Base-by-base conservation (phyloP, 2,797 vertebrate species). In the Craterocephalus amniculus region DNA sequence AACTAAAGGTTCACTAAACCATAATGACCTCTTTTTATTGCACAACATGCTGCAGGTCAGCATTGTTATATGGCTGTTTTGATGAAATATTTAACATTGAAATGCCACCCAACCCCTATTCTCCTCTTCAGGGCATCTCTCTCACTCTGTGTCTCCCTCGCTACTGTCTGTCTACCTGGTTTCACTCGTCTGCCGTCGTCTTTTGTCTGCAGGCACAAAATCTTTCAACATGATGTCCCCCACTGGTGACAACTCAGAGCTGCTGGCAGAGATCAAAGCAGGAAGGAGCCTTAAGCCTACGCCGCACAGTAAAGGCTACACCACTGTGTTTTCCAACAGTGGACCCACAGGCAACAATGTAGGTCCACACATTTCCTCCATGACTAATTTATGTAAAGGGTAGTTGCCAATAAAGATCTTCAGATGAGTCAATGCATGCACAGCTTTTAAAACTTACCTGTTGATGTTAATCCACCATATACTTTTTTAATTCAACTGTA, bases 171-270 rank as follows among this genome's bases (percentile, higher is more conserved):
- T 79, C 83, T 83, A 68, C 80, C 55, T 5, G 73, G 80, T 86
- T 86, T 92, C 83, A 89, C 86, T 87, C 84, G 83, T 82, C 87
- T 74, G 65, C 67, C 61, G 74, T 20, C 26, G 67, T 67, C 71
- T 80, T 88, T 89, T 92, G 83, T 83, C 85, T 40, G 11, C 92
- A 99, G 98, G 98, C 91, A 94, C 95, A 89, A 99, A 98, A 88
- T 99, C 98, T 74, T 99, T 99, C 96, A 99, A 99, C 94, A 99
- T 99, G 97, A 99, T 99, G 97, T 97, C 97, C 89, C 98, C 97
- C 22, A 97, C 97, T 0, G 96, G 96, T 0, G 98, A 99, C 94
- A 99, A 99, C 91, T 96, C 97, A 0, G 97, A 99, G 92, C 95
- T 99, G 62, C 91, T 99, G 93, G 98, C 98, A 6, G 98, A 99